Base-by-base conservation (phyloP, 64 coral and sea anemone species). In the Pachyseris speciosa region DNA sequence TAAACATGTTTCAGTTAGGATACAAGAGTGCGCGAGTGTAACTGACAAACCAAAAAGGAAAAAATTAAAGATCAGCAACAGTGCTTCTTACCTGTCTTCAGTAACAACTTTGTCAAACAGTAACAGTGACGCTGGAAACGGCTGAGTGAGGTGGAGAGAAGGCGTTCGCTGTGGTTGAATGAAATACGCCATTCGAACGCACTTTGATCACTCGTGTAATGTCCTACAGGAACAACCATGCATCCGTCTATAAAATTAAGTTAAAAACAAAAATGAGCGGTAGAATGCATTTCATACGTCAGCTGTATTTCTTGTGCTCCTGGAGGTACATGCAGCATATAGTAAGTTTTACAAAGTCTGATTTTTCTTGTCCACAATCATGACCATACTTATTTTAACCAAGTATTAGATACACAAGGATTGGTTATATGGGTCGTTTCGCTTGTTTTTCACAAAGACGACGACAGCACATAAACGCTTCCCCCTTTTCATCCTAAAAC, bases 161-260 rank as follows among this genome's bases (percentile, higher is more conserved):
- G 13, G 9, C 75, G 75, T 58, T 80, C 75, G 22, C 45, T 36
- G 47, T 55, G 28, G 45, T 80, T 80, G 42, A 80, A 58, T 50
- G 75, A 80, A 31, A 80, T 17, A 55, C 75, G 75, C 75, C 75
- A 80, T 37, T 80, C 75, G 7, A 80, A 58, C 0, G 28, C 75
- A 32, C 53, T 80, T n/a, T 50, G 47, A 10, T 50, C 47, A 53
- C 75, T 80, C 10, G 75, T 80, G 24, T 80, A 80, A 36, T 80
- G 53, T 17, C 75, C 75, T 33, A 80, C 75, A 27, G 75, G 75
- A 50, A 80, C 75, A 26, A 58, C 75, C 47, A 53, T 50, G 25
- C 75, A 80, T 4, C 75, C 75, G 31, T 32, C 75, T 80, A 36
- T 47, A 36, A n/a, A 55, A 12, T 67, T 28, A 64, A 30, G n/a